Evolutionary conservation across 2,113 vertebrate genomes (phyloP), one percentile per base, ranked within the genome.

Genomic region (Mesoclemmys tuberculata): DNA sequence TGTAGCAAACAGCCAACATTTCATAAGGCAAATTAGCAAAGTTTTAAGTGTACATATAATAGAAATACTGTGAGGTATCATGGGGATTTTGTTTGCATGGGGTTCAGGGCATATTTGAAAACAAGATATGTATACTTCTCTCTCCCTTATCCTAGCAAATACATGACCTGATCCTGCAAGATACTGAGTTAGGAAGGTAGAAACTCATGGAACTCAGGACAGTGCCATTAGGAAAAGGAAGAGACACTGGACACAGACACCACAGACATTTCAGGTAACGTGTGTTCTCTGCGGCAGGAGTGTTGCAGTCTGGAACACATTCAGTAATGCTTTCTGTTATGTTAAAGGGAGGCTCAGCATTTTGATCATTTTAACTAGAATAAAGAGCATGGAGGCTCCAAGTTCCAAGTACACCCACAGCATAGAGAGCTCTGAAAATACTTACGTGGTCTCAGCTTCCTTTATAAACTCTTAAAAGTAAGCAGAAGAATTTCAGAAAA

Each of bases 151-250:
- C 51, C 29, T 51, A 9, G 21, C 6, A 38, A 85, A 78, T 0
- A 13, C 12, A 1, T 12, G 80, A 22, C 44, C 2, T n/a, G 35
- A 71, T 22, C 64, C 10, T 9, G 19, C 19, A 38, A 71, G 19
- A 83, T 41, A 35, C 11, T 24, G 13, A 78, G 29, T 75, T 31
- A 64, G 29, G 27, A 87, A 52, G 55, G 41, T 10, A 64, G 78
- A 75, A n/a, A 8, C 55, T 85, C 27, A 44, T 2, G 49, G 24
- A 64, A 64, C 13, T 77, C 29, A 0, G 1, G 64, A 8, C 3
- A 1, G 16, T 0, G 29, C 3, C 29, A 1, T 5, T 3, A 52
- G 54, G 80, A 41, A 61, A 80, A 38, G 14, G 29, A 18, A 13
- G 14, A 19, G 24, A 13, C 29, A 6, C n/a, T 24, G 10, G 49